Conservation (phyloP, 2,888 invertebrate species). For the Heliothis peltigera region DNA sequence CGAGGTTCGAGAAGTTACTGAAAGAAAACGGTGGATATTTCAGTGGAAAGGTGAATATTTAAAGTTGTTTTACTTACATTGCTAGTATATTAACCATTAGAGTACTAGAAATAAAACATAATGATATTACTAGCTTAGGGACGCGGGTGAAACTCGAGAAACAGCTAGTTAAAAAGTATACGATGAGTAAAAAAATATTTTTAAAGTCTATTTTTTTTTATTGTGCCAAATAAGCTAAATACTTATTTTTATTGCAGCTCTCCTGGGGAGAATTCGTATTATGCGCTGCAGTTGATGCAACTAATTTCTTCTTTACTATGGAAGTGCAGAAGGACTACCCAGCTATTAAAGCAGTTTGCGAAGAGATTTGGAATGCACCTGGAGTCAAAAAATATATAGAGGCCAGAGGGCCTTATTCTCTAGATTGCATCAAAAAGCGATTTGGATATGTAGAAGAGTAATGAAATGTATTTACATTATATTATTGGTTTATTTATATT, state of each 20-base stretch:
- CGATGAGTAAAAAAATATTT: too few relatives aligned
- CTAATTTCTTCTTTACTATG: conserved; percentile 31
- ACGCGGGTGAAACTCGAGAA: too few relatives aligned
- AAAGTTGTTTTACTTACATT: too few relatives aligned
- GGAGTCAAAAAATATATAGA: conserved; percentile 35
- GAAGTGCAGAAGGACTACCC: conserved; percentile 36
- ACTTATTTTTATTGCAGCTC: too few relatives aligned
- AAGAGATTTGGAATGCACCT: conserved; percentile 35
- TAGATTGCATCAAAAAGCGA: conserved; percentile 7
- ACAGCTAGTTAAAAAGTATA: too few relatives aligned
- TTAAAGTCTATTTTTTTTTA: background rate
- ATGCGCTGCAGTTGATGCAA: conserved; percentile 27
- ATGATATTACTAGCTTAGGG: too few relatives aligned
- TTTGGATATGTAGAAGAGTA: conserved; percentile 30
- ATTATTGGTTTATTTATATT: too few relatives aligned
- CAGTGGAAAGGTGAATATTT: conserved; percentile 73
- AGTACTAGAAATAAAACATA: too few relatives aligned
- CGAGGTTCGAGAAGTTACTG: conserved; percentile 79
- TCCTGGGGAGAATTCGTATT: conserved; percentile 33
- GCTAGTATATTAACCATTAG: too few relatives aligned
- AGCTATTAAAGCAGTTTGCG: conserved; percentile 12
- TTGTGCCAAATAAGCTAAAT: too few relatives aligned
- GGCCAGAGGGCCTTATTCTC: conserved; percentile 13
- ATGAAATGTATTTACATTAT: too few relatives aligned
- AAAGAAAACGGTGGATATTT: conserved; percentile 77